Base-by-base conservation (phyloP, 2,888 invertebrate species). In the Xestobium rufovillosum region DNA sequence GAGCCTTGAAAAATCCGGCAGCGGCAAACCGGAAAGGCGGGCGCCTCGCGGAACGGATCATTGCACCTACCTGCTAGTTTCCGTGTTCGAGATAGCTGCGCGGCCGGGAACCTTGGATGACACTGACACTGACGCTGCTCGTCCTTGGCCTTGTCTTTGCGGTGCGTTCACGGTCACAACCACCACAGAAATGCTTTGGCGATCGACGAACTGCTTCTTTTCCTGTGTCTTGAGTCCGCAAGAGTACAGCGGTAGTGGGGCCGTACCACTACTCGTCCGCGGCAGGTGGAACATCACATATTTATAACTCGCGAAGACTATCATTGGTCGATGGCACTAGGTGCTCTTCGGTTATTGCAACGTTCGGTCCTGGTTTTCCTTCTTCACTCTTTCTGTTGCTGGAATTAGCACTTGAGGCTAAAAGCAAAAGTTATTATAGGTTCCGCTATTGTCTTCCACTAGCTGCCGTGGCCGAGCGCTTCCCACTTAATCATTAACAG, bases 111-210 rank as follows among this genome's bases (percentile, higher is more conserved):
- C 27, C 27, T 31, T 14, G 44, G 46, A 50, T 54, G 57, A 59
- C 61, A 61, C 60, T 56, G 53, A 39, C 43, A 42, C 35, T 40
- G 42, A 43, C 44, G 38, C 39, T 38, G 39, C 40, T 47, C 53
- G 59, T 58, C 61, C 61, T 61, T 61, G 61, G 61, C 61, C 59
- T 59, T 59, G 55, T 55, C 55, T 54, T 57, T 52, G 44, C 53
- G 51, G 48, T 57, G 60, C 59, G 57, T 64, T 63, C 63, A 59
- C 63, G 63, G 62, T 61, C 62, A 63, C 62, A 56, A 61, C 57
- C 60, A 61, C 63, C 57, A 64, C 61, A 61, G 62, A 63, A 64
- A 63, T 64, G 63, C 62, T 60, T 61, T 57, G 58, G 53, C 60
- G 60, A 61, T 49, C 62, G 59, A 58, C 59, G 62, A 60, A 61